Evolutionary conservation across 1,140 invertebrate species (phyloP).

Genomic region (Cotesia glomerata): DNA sequence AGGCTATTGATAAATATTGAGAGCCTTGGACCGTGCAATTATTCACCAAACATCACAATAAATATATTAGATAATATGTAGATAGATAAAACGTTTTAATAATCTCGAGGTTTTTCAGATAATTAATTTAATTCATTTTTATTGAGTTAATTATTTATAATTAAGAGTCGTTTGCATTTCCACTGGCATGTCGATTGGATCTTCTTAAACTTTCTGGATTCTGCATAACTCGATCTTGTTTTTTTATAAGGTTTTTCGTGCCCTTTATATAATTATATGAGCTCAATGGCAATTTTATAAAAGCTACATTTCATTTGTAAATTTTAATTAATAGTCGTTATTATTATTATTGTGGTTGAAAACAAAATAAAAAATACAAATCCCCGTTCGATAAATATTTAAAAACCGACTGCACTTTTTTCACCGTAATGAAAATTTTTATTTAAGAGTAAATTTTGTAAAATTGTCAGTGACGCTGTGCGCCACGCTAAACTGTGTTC

Average conservation of each 20-base stretch:
- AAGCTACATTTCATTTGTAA: conserved; percentile 22
- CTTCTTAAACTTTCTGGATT: conserved; percentile 45
- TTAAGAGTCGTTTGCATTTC: conserved; percentile 57
- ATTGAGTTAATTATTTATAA: conserved; percentile 4
- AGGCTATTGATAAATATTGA: not conserved
- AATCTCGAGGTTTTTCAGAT: not conserved
- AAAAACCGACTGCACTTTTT: conserved; percentile 20
- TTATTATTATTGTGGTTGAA: not conserved
- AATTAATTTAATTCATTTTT: not conserved
- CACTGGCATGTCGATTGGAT: conserved; percentile 50
- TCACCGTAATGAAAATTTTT: conserved; percentile 10
- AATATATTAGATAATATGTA: conserved; percentile 3
- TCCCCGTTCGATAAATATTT: conserved; percentile 45
- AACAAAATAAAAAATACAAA: conserved; percentile 18
- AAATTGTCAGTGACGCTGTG: conserved; percentile 54
- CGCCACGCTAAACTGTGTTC: conserved; percentile 63
- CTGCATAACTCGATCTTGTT: conserved; percentile 43
- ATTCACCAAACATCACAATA: conserved; percentile 18
- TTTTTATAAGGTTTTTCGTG: conserved; percentile 41
- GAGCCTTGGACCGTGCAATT: conserved; percentile 3
- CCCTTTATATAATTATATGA: conserved; percentile 46
- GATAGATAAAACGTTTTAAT: not conserved
- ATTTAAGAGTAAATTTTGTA: conserved; percentile 38
- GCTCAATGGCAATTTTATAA: conserved; percentile 52
- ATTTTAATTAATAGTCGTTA: too few relatives aligned